A percentile compares a stretch with the other conserved stretches of the same genome.
phyloP scores from a whole-genome alignment of 2,797 vertebrate genomes.

The Triplophysa yarkandensis region DNA sequence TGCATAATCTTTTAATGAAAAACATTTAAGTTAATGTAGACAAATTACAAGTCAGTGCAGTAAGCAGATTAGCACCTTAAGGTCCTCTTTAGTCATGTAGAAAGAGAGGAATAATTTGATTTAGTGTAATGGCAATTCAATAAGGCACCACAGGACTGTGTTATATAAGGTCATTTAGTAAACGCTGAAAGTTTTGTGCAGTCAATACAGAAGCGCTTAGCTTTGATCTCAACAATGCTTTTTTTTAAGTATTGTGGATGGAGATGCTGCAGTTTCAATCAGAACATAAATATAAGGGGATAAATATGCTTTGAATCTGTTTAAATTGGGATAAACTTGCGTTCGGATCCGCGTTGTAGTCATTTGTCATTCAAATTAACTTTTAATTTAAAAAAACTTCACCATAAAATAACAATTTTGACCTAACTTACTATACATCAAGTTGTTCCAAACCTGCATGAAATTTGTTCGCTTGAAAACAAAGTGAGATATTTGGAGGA shows the following conservation, averaged over 20 bases:
- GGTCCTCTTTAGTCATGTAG: constrained; percentile 13
- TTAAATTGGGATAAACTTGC: background rate
- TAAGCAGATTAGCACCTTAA: background rate
- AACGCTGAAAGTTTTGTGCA: constrained; percentile 14
- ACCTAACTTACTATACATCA: no score
- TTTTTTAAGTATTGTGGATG: background rate
- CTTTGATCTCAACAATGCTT: background rate
- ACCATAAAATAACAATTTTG: background rate
- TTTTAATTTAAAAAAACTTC: background rate
- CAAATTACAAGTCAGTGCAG: background rate
- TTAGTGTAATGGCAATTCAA: constrained; percentile 25
- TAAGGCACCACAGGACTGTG: constrained; percentile 20
- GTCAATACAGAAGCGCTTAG: constrained; percentile 15
- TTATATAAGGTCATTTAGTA: constrained; percentile 24
- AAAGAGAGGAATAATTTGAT: background rate
- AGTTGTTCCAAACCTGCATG: no score
- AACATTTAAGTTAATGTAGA: constrained; percentile 5
- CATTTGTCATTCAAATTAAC: background rate
- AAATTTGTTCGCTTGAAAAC: no score
- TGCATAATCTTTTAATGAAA: background rate
- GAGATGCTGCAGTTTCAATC: constrained; percentile 8
- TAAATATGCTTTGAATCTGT: background rate
- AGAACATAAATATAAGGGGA: background rate
- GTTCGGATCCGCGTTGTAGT: no score
- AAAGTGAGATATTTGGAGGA: no score